These are phyloP conservation scores for Amniataba percoides DNA, from an alignment of 2,797 vertebrate species.

Conservation along the genomic window DNA sequence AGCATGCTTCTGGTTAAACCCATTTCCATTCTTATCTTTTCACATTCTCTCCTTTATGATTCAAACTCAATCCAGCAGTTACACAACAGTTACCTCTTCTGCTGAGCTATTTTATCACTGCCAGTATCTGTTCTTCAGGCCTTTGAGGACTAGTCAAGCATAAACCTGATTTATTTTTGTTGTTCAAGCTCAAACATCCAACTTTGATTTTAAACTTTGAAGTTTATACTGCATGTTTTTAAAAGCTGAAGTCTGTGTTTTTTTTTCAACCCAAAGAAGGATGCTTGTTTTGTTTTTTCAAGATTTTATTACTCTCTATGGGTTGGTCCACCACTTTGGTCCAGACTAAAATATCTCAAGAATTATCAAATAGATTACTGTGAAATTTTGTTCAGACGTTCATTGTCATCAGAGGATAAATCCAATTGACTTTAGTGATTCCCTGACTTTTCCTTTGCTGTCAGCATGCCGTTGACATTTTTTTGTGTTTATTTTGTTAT, in stretches of 20 bases:
- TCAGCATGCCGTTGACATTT: neutral
- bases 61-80: conserved; percentile 39
- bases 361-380: neutral
- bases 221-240: neutral
- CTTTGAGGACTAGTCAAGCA: neutral
- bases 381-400: neutral
- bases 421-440: neutral
- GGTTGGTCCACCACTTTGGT: neutral
- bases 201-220: conserved; percentile 16
- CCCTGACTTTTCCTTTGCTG: neutral
- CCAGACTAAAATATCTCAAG: neutral
- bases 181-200: neutral
- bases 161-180: neutral
- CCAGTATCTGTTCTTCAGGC: conserved; percentile 20
- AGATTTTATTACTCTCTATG: neutral
- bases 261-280: neutral
- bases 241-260: conserved; percentile 2
- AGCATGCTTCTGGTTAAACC: conserved; percentile 69
- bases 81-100: conserved; percentile 23
- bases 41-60: conserved; percentile 34
- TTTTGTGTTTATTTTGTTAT: conserved; percentile 3
- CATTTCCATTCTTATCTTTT: conserved; percentile 66
- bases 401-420: neutral
- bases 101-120: conserved; percentile 11
- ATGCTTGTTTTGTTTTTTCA: neutral